These are phyloP conservation scores for Coregonus clupeaformis DNA, from an alignment of 2,113 vertebrate species.

Conservation along the genomic window DNA sequence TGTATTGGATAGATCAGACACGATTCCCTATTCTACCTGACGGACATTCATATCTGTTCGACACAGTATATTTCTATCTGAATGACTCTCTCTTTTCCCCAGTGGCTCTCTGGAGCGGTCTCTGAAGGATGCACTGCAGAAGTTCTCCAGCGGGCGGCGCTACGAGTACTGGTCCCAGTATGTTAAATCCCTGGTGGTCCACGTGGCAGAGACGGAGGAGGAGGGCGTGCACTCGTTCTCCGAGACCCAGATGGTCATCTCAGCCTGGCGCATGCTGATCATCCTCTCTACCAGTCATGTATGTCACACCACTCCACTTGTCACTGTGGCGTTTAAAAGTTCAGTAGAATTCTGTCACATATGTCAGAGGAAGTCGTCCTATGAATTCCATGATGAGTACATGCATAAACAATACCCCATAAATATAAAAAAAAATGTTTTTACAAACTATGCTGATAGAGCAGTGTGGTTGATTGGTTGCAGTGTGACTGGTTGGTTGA, in stretches of 20 bases:
- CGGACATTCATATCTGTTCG: background rate
- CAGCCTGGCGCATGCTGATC: conserved; percentile 92
- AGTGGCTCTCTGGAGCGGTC: conserved; percentile 92
- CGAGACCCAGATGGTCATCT: conserved; percentile 91
- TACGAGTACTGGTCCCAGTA: conserved; percentile 98
- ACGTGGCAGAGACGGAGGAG: conserved; percentile 83
- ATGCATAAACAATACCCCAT: too few relatives aligned
- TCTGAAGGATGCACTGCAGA: conserved; percentile 86
- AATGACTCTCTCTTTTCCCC: background rate
- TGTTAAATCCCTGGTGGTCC: conserved; percentile 82
- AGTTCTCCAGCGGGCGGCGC: conserved; percentile 82
- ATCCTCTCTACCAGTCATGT: conserved; percentile 91
- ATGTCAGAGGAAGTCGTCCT: too few relatives aligned
- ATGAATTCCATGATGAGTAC: too few relatives aligned
- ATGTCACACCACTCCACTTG: conserved; percentile 46
- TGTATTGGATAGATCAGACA: too few relatives aligned
- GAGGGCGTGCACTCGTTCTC: conserved; percentile 77
- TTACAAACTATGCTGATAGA: too few relatives aligned
- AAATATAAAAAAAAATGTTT: too few relatives aligned
- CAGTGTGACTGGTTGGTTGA: conserved; percentile 3
- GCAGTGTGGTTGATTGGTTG: background rate
- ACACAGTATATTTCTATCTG: background rate
- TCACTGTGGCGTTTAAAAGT: background rate
- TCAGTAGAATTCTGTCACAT: background rate
- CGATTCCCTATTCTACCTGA: too few relatives aligned